Evolutionary conservation across 1,140 invertebrate genomes (phyloP).

Genomic region (Pomacea maculata): DNA sequence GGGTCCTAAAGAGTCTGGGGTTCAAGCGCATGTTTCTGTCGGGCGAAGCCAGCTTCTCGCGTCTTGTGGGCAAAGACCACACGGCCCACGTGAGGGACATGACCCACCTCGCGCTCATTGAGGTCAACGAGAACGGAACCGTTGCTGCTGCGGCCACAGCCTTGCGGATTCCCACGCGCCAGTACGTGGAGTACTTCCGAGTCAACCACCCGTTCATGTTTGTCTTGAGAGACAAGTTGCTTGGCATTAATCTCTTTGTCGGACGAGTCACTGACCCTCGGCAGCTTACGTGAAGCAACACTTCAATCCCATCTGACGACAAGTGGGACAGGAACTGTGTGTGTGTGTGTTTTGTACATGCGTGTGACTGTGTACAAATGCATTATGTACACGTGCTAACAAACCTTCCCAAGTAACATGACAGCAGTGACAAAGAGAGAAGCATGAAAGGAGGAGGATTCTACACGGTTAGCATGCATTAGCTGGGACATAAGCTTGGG

Average conservation of each 20-base stretch:
- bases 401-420: no score
- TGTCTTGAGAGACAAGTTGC: slow-evolving; percentile 19
- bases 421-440: no score
- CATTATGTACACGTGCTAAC: not conserved
- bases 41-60: slow-evolving; percentile 11
- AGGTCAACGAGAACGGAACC: slow-evolving; percentile 24
- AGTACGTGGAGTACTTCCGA: slow-evolving; percentile 4
- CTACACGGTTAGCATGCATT: no score
- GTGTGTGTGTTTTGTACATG: not conserved
- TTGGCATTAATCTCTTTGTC: slow-evolving; percentile 15
- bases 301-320: not conserved
- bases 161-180: not conserved
- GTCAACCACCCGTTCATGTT: slow-evolving; percentile 27
- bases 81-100: not conserved
- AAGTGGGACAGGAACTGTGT: not conserved
- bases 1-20: slow-evolving; percentile 9
- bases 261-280: slow-evolving; percentile 17
- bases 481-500: no score
- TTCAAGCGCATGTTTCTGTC: slow-evolving; percentile 17
- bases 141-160: slow-evolving; percentile 13
- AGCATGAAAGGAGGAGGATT: no score
- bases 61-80: not conserved
- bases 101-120: slow-evolving; percentile 9
- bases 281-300: not conserved
- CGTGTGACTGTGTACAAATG: not conserved